Evolutionary conservation across 2,797 vertebrate species (phyloP).

Genomic region (Dipus sagitta): DNA sequence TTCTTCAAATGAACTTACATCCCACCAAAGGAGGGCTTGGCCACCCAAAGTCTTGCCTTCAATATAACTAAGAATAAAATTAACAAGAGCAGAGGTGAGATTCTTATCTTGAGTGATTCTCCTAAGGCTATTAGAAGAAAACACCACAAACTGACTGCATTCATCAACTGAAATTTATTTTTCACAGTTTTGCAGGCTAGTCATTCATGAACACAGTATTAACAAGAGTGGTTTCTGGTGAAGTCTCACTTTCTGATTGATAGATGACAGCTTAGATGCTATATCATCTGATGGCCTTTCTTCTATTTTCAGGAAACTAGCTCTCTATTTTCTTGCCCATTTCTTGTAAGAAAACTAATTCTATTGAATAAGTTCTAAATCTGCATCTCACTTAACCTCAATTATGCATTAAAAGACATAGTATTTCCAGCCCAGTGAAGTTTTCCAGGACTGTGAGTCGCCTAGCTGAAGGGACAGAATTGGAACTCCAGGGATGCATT

Average conservation of each 20-base stretch:
- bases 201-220: no score
- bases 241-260: neutral
- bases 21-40: neutral
- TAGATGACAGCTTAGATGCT: fast-evolving
- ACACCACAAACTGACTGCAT: neutral
- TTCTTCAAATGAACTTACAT: fast-evolving
- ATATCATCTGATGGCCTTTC: neutral
- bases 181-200: neutral
- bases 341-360: neutral
- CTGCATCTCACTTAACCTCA: neutral
- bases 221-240: neutral
- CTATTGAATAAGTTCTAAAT: no score
- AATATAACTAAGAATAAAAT: neutral
- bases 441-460: no score
- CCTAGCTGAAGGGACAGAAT: no score
- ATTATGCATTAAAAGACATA: neutral
- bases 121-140: neutral
- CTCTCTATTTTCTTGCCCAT: neutral
- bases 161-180: neutral
- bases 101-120: neutral
- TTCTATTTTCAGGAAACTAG: neutral
- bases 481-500: no score
- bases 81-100: neutral
- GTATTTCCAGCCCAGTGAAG: no score
- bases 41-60: neutral